Evolutionary conservation across 1,140 invertebrate species (phyloP).

Genomic region (Dolichoris vasculosae): DNA sequence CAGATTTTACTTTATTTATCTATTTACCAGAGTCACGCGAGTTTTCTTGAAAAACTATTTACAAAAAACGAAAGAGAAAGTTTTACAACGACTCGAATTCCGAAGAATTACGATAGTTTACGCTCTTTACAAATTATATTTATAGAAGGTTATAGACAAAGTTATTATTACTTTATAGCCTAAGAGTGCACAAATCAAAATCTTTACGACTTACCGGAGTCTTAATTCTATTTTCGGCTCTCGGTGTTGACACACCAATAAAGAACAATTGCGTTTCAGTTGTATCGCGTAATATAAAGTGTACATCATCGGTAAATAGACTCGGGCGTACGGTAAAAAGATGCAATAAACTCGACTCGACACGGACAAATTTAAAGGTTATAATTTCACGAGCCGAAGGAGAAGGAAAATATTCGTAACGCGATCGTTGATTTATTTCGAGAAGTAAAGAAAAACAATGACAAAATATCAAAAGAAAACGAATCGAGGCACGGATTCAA

Average conservation of each 20-base stretch:
- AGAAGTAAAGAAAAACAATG: background rate
- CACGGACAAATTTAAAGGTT: background rate
- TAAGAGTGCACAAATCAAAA: background rate
- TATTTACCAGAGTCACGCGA: too few species aligned
- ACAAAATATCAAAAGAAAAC: background rate
- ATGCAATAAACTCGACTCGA: background rate
- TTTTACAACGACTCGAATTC: background rate
- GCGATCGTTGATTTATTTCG: background rate
- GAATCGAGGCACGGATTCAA: background rate
- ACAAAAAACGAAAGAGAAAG: background rate
- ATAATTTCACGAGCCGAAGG: background rate
- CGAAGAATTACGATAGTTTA: background rate
- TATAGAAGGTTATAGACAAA: background rate
- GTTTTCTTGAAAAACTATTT: background rate
- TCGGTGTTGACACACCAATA: background rate
- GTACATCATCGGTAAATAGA: background rate
- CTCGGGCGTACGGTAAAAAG: background rate
- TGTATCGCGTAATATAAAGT: background rate
- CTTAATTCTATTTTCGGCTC: background rate
- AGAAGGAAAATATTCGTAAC: background rate
- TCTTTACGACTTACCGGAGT: background rate
- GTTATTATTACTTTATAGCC: background rate
- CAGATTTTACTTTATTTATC: too few species aligned
- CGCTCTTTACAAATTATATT: background rate
- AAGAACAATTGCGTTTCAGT: background rate